Base-by-base conservation (phyloP, 2,797 vertebrate genomes). In the Cirrhinus molitorella region DNA sequence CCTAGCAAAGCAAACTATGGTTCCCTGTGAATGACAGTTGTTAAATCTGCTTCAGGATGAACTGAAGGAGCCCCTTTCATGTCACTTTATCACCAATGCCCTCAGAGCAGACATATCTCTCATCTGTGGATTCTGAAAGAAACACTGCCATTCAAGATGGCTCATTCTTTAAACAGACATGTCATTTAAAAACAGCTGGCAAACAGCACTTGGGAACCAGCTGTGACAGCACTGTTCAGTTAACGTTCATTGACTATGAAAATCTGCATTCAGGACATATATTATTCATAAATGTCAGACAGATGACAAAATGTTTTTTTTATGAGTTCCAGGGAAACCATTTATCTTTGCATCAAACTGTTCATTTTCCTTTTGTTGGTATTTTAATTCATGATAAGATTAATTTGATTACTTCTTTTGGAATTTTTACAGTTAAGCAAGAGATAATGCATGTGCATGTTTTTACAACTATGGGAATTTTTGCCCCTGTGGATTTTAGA, bases 161-260 rank as follows among this genome's bases (percentile, higher is more conserved):
- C 25, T 55, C 12, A 23, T 47, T 45, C 53, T 71, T 59, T 71
- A 49, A 68, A 73, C 53, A 68, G 49, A 21, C 14, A 53, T 21
- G 21, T 16, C 61, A 51, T 76, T 34, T 70, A 23, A 25, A 79
- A 55, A 57, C 79, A 80, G 79, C 53, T 34, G 40, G 79, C 40
- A 72, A 59, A 49, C 19, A 72, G 43, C 55, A 34, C 10, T 61
- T 37, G 25, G 53, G 17, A 80, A 71, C 12, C 37, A 59, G 53
- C 66, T 34, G 51, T 57, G 17, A 70, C n/a, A 57, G 23, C 14
- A n/a, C 34, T 59, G 13, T 14, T 61, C 45, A 16, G 23, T 53
- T 11, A 34, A 61, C 1, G 55, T 49, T 81, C 21, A n/a, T 17
- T 61, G 55, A 57, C 19, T 59, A 81, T 19, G 25, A 61, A 61